Evolutionary conservation across 2,888 invertebrate genomes (phyloP), one percentile per base, ranked within the genome.

Genomic region (Stegophylla sp.): DNA sequence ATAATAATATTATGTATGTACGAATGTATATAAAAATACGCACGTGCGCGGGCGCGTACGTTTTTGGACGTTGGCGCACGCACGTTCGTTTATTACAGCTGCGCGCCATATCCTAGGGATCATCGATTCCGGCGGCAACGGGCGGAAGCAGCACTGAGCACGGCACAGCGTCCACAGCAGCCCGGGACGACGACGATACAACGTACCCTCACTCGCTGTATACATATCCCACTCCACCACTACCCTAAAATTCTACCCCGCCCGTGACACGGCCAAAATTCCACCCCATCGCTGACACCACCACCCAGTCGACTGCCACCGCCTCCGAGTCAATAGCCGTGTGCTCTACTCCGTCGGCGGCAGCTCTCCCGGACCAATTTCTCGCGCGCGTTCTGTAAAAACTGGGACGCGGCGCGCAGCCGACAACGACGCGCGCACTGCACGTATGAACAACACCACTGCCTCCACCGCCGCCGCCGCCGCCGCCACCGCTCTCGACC

Each of bases 41-140:
- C 12, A 7, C n/a, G 12, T n/a, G 23, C 5, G 53, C 2, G 34
- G 4, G 43, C n/a, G 64, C 10, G 43, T 10, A 20, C 3, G 43
- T 10, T 17, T 64, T 1, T 13, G 23, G 66, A 17, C 17, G 48
- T 23, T 10, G 53, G 53, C 71, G 76, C 53, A 13, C 76, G 43
- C 34, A 63, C 64, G 64, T 13, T 63, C 71, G 53, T 3, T 23
- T 17, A 43, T 61, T 61, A 48, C 73, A 74, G 73, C 28, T 28
- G 56, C 61, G 73, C 45, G 23, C 41, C 20, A 45, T 74, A 74
- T 74, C 73, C 73, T 74, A 73, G 66, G 76, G 56, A 77, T 66
- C 66, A 77, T 56, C 67, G 76, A 66, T 56, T 53, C 51, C 23
- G 51, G 64, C 51, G 75, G 34, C 15, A 4, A 64, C 56, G 45